Conservation (phyloP, 2,888 invertebrate species). For the Pelosia muscerda region DNA sequence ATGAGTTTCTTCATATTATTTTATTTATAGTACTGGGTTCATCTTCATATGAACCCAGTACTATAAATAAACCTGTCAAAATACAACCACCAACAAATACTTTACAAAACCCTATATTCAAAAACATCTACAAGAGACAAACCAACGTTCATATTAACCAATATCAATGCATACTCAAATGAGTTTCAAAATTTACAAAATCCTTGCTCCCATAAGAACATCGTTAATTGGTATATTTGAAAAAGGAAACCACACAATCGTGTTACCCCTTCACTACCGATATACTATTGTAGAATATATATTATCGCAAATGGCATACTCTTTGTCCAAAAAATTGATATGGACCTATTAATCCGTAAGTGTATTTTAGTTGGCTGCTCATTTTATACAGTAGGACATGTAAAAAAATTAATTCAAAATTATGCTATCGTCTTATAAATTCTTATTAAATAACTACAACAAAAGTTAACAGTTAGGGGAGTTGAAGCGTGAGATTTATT, state of each 20-base stretch:
- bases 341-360: no score
- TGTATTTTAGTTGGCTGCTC: constrained; percentile 58
- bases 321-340: neutral
- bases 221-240: no score
- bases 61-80: neutral
- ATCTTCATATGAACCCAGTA: no score
- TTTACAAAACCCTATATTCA: neutral
- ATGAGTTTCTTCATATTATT: neutral
- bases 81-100: neutral
- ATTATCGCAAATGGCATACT: neutral
- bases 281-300: no score
- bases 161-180: neutral
- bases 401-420: constrained; percentile 44
- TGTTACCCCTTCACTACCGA: no score
- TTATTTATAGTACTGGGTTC: no score
- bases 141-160: neutral
- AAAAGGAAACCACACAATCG: no score
- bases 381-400: constrained; percentile 71
- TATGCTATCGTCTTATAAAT: constrained; percentile 52
- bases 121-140: neutral
- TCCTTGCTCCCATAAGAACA: no score
- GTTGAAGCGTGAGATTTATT: constrained; percentile 65
- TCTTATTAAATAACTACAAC: constrained; percentile 39
- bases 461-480: constrained; percentile 51
- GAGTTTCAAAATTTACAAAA: neutral